These are phyloP conservation scores for Epinotia bilunana DNA, from an alignment of 2,888 invertebrate species.

Conservation along the genomic window DNA sequence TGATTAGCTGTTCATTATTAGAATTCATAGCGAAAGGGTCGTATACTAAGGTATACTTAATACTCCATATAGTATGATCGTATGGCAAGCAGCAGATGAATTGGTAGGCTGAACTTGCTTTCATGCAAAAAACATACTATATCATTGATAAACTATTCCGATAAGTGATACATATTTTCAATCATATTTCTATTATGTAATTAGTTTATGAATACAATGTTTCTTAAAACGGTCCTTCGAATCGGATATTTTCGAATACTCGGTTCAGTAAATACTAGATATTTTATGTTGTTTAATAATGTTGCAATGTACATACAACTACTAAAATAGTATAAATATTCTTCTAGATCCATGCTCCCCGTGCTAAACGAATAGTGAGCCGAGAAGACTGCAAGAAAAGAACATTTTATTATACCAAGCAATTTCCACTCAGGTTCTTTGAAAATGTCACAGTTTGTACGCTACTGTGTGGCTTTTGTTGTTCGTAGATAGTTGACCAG, in stretches of 20 bases:
- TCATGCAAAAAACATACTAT: slow-evolving; percentile 46
- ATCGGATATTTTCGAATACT: not conserved
- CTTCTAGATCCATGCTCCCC: slow-evolving; percentile 91
- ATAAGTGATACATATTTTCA: slow-evolving; percentile 6
- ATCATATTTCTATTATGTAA: not conserved
- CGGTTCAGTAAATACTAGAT: not conserved
- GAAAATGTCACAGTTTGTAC: slow-evolving; percentile 70
- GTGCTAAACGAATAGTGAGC: slow-evolving; percentile 90
- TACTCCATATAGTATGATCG: too few relatives aligned
- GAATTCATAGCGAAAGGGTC: too few relatives aligned
- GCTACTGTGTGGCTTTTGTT: slow-evolving; percentile 50
- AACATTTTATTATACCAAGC: slow-evolving; percentile 59
- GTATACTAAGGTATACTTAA: not conserved
- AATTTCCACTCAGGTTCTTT: slow-evolving; percentile 74
- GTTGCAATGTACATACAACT: slow-evolving; percentile 1
- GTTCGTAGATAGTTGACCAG: slow-evolving; percentile 37
- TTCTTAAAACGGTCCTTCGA: slow-evolving; percentile 25
- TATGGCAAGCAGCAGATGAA: not conserved
- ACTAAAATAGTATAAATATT: slow-evolving; percentile 52
- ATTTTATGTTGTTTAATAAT: slow-evolving; percentile 13
- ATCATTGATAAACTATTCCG: slow-evolving; percentile 38
- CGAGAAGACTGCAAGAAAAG: slow-evolving; percentile 80
- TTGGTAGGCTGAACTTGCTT: slow-evolving; percentile 45
- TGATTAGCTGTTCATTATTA: too few relatives aligned
- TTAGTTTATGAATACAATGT: not conserved